These are phyloP conservation scores for Heliconius erato DNA, from an alignment of 2,888 invertebrate genomes.

Conservation along the genomic window DNA sequence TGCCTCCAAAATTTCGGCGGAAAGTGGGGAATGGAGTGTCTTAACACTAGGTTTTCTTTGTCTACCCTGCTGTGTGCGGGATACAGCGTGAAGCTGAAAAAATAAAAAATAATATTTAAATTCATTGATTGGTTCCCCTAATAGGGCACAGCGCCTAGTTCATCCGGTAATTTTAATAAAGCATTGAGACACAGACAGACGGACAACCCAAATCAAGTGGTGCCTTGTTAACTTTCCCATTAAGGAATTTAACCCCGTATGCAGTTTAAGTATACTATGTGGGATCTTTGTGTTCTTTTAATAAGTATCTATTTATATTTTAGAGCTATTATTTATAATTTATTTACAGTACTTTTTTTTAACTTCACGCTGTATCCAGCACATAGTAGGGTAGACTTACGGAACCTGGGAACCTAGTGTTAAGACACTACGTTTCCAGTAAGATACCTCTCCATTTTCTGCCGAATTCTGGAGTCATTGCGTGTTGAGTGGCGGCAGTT, in stretches of 20 bases:
- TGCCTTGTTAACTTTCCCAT: conserved; percentile 69
- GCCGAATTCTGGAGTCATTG: too few relatives aligned
- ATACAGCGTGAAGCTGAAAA: too few relatives aligned
- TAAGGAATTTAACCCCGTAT: conserved; percentile 69
- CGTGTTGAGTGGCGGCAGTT: too few relatives aligned
- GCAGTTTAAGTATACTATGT: conserved; percentile 37
- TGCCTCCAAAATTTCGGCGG: too few relatives aligned
- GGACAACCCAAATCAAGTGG: conserved; percentile 74
- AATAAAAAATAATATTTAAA: not conserved
- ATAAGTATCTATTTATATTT: conserved; percentile 8
- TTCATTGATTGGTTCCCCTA: conserved; percentile 19
- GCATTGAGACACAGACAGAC: conserved; percentile 50
- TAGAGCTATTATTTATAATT: not conserved
- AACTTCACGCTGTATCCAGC: too few relatives aligned
- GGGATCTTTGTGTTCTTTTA: conserved; percentile 13
- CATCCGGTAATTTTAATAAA: conserved; percentile 57
- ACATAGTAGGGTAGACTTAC: too few relatives aligned
- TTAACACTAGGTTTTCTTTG: too few relatives aligned
- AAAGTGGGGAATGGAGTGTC: too few relatives aligned
- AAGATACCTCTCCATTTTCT: too few relatives aligned
- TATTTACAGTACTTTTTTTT: not conserved
- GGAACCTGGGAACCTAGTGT: too few relatives aligned
- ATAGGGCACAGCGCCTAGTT: conserved; percentile 46
- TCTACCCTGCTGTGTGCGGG: too few relatives aligned
- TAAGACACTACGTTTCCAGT: too few relatives aligned